Percentiles rank a stretch among this genome's conserved stretches.
phyloP scores from a whole-genome alignment of 2,888 invertebrate species.

The Hedya salicella region DNA sequence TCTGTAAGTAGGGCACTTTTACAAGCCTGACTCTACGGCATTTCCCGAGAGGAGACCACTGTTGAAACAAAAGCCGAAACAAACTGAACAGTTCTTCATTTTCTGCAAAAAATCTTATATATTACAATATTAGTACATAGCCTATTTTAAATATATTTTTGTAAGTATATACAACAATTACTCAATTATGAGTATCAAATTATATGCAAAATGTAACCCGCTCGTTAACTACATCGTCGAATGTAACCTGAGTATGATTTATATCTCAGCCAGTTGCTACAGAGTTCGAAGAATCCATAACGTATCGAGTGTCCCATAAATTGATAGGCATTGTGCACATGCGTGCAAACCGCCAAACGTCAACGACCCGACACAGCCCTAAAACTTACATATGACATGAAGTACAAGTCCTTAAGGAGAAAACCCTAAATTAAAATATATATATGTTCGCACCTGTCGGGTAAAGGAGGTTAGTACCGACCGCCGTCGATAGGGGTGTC shows the following conservation, averaged over 20 bases:
- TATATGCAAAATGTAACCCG: no score
- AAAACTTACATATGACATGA: neutral
- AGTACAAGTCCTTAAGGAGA: slow-evolving; percentile 4
- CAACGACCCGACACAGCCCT: neutral
- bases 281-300: neutral
- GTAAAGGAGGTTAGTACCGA: slow-evolving; percentile 48
- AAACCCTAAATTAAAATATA: slow-evolving; percentile 21
- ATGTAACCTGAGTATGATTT: neutral
- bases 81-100: no score
- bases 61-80: no score
- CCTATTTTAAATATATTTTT: no score
- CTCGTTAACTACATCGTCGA: no score
- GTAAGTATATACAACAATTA: no score
- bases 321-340: neutral
- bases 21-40: no score
- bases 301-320: neutral
- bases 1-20: no score
- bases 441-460: slow-evolving; percentile 35
- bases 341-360: neutral
- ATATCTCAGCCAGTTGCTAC: neutral
- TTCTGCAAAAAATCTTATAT: no score
- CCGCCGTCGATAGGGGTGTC: slow-evolving; percentile 69
- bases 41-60: no score
- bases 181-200: no score
- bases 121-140: no score